Percentiles rank a stretch among this genome's conserved stretches.
Evolutionary conservation across 2,888 invertebrate genomes (phyloP).

Genomic region (Creontiades dilutus): DNA sequence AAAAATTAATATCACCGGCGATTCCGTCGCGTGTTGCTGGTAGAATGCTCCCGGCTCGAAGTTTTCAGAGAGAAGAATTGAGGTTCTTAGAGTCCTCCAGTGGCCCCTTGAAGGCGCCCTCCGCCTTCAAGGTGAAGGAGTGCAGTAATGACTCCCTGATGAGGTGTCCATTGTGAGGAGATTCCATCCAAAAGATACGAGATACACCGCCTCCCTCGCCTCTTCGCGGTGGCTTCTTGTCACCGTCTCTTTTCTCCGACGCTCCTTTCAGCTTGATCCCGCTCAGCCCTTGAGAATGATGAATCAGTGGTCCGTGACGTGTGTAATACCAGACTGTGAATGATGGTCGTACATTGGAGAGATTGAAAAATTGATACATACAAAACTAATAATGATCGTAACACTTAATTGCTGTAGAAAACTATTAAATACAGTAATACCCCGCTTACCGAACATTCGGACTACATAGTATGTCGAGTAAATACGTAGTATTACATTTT

Average conservation of each 20-base stretch:
- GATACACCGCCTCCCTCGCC: not conserved
- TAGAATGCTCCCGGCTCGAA: not conserved
- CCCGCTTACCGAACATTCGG: too few species aligned
- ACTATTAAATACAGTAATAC: too few species aligned
- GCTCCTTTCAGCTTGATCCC: not conserved
- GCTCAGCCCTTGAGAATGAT: not conserved
- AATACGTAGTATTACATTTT: too few species aligned
- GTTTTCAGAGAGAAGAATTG: slow-evolving; percentile 12
- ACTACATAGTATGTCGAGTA: too few species aligned
- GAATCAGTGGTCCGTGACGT: slow-evolving; percentile 4
- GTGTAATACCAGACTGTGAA: not conserved
- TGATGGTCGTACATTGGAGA: too few species aligned
- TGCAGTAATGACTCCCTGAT: slow-evolving; percentile 63
- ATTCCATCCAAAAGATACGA: slow-evolving; percentile 54
- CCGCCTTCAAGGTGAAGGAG: slow-evolving; percentile 61
- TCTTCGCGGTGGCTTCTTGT: slow-evolving; percentile 2
- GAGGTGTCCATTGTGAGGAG: slow-evolving; percentile 64
- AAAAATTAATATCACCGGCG: slow-evolving; percentile 19
- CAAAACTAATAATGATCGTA: too few species aligned
- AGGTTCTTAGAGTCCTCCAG: slow-evolving; percentile 6
- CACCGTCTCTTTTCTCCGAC: not conserved
- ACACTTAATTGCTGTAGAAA: too few species aligned
- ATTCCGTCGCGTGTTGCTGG: not conserved
- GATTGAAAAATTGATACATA: too few species aligned
- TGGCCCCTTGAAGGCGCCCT: slow-evolving; percentile 6